Percentiles rank a stretch among this genome's conserved stretches.
phyloP scores from a whole-genome alignment of 2,888 invertebrate species.

The Stramonita haemastoma region DNA sequence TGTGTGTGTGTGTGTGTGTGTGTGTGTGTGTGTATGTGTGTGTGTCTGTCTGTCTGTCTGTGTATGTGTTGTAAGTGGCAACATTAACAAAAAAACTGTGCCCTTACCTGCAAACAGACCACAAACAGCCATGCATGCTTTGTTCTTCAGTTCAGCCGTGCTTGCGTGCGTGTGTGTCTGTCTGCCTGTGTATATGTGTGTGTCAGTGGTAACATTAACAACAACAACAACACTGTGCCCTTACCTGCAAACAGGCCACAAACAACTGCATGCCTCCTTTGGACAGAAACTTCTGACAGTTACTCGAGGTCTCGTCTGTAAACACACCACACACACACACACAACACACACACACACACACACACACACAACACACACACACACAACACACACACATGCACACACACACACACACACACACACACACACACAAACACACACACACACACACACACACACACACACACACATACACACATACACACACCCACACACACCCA shows the following conservation, averaged over 20 bases:
- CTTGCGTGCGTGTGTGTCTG: too few species aligned
- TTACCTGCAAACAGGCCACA: slow-evolving; percentile 89
- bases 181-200: too few species aligned
- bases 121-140: too few species aligned
- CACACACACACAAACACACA: slow-evolving; percentile 17
- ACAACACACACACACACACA: slow-evolving; percentile 31
- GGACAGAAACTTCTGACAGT: slow-evolving; percentile 93
- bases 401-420: slow-evolving; percentile 17
- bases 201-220: too few species aligned
- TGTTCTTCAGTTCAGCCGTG: too few species aligned
- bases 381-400: neutral
- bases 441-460: slow-evolving; percentile 2
- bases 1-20: too few species aligned
- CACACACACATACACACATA: neutral
- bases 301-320: slow-evolving; percentile 94
- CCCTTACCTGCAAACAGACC: too few species aligned
- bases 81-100: too few species aligned
- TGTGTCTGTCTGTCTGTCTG: too few species aligned
- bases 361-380: slow-evolving; percentile 10
- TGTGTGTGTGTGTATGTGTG: too few species aligned
- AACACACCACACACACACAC: slow-evolving; percentile 28
- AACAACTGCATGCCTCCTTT: slow-evolving; percentile 94
- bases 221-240: slow-evolving; percentile 53
- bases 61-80: too few species aligned
- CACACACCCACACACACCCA: neutral